Base-by-base conservation (phyloP, 2,888 invertebrate species). In the Agrotis exclamationis region DNA sequence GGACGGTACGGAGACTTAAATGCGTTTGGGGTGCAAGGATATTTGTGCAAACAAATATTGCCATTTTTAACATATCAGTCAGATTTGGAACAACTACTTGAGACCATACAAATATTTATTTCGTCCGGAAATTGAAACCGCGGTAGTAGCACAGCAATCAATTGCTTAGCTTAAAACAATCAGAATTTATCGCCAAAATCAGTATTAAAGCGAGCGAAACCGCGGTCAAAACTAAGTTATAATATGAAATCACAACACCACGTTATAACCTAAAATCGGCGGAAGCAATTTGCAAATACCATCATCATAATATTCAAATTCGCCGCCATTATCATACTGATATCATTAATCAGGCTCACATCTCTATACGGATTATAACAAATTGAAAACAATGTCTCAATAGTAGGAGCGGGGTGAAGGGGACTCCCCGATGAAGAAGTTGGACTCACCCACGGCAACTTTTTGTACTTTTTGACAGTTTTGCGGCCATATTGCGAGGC, bases 301-400 rank as follows among this genome's bases (percentile, higher is more conserved):
- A 80, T 73, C 39, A 80, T 73, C 63, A 73, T 54, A 70, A 67
- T 76, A 79, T 75, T 84, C 63, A 73, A 74, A 68, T 72, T 69
- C 11, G 14, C 44, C 13, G 47, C 20, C 70, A 71, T 81, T 81
- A 84, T 51, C 75, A 73, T 84, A 74, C 56, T 65, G 72, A 67
- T 63, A 64, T 66, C 66, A 75, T 76, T 77, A 71, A 76, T 84
- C 57, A 74, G 53, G 47, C 33, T 73, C 67, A 72, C 64, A 72
- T 74, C 58, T 66, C 58, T 64, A 75, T 78, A 70, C 48, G 65
- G 76, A 64, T 80, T 71, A 72, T 60, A 76, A 77, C 59, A 75
- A 79, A 82, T 85, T 80, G 79, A 77, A 82, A 85, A 85, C 76
- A 85, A 84, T 79, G 66, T 82, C 74, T 77, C 70, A 63, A 79